Evolutionary conservation across 2,113 vertebrate genomes (phyloP), one percentile per base, ranked within the genome.

Genomic region (Notarius lentiginosus): DNA sequence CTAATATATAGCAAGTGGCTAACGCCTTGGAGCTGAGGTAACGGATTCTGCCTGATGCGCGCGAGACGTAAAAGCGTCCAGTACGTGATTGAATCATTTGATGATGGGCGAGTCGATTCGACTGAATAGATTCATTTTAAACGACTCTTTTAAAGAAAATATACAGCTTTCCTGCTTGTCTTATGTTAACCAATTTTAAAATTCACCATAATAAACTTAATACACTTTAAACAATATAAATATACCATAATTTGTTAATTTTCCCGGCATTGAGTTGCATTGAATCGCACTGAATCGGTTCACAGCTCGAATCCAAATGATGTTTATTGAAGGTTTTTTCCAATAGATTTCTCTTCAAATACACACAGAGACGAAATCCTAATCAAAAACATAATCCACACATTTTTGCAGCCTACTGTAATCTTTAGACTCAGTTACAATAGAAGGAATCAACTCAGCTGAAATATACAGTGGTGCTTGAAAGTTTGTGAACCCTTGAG

Each of bases 11-110:
- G 17, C n/a, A 58, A 10, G 9, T 60, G 56, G 79, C 79, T 81
- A 81, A 81, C 56, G 79, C 12, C 55, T 41, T 1, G 66, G 47
- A 60, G 68, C 53, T 41, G 61, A 84, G 68, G 68, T 75, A 60
- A 84, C 68, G 83, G 68, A 0, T 6, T 75, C 70, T 75, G 83
- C 83, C 27, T 56, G 82, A 72, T 70, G 82, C 82, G 82, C 30
- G 66, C 14, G 30, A 84, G 53, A 61, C 70, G 10, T 41, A 22
- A 20, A 83, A n/a, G 9, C 61, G 12, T 41, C 3, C 41, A 41
- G 41, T 41, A 41, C 41, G 41, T 41, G 47, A 51, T 17, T 7
- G 60, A 30, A 53, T 53, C 53, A 53, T 27, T 24, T 27, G 56
- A 7, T n/a, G 80, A 24, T 7, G 3, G 2, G n/a, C 4, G 82